Percentiles rank a stretch among this genome's conserved stretches.
phyloP scores from a whole-genome alignment of 2,888 invertebrate species.

The Scaptomyza parva region DNA sequence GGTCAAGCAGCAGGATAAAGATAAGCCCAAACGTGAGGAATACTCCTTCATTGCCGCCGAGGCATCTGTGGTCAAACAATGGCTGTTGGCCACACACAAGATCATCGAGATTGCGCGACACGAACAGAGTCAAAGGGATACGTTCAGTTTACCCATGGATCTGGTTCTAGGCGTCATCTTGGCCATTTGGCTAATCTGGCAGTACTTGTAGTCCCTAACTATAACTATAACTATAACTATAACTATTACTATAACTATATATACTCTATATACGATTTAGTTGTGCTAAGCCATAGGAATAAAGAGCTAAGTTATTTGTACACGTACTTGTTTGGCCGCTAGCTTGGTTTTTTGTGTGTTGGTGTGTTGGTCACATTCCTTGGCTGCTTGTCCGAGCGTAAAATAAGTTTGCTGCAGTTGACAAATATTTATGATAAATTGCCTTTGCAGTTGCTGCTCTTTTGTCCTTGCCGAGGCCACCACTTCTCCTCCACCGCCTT shows the following conservation, averaged over 20 bases:
- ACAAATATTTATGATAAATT: constrained; percentile 82
- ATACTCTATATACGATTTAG: constrained; percentile 32
- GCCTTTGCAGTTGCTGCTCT: constrained; percentile 57
- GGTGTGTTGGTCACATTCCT: constrained; percentile 33
- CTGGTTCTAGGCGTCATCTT: constrained; percentile 73
- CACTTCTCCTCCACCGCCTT: neutral
- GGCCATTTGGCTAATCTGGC: constrained; percentile 82
- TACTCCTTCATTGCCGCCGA: constrained; percentile 78
- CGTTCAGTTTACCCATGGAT: constrained; percentile 82
- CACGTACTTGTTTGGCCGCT: constrained; percentile 9
- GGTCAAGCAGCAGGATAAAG: constrained; percentile 60
- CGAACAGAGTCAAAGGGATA: constrained; percentile 69
- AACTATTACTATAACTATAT: neutral
- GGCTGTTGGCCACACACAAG: constrained; percentile 78
- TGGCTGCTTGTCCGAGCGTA: constrained; percentile 66
- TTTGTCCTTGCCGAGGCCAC: constrained; percentile 49
- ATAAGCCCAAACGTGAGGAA: constrained; percentile 71
- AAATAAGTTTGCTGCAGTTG: constrained; percentile 77
- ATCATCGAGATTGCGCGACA: constrained; percentile 76
- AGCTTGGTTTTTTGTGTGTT: neutral
- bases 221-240: constrained; percentile 5
- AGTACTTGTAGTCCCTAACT: constrained; percentile 71
- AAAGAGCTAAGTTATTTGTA: constrained; percentile 53
- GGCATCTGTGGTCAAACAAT: constrained; percentile 78
- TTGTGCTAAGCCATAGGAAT: constrained; percentile 30